Evolutionary conservation across 1,140 invertebrate genomes (phyloP), one percentile per base, ranked within the genome.

Genomic region (Macrobrachium rosenbergii): DNA sequence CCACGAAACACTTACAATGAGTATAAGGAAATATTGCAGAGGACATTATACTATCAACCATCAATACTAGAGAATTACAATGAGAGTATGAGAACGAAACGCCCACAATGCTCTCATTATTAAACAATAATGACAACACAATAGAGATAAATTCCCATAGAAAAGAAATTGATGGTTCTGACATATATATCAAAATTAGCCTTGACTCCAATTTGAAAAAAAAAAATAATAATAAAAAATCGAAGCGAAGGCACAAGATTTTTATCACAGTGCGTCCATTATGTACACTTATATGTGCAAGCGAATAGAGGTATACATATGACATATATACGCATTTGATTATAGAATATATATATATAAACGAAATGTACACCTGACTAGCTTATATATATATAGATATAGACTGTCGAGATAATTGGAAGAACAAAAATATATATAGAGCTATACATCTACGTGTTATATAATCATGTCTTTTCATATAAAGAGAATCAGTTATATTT

Each of bases 341-440:
- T 69, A 69, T 69, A 72, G 12, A 52, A 52, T 52, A 52, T 52
- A 52, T 52, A 52, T 52, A 52, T 52, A 52, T 52, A 52, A 52
- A 52, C 52, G 52, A 52, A 52, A 72, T 72, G 37, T 72, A 72
- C 37, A 72, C 37, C 12, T 72, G 21, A 72, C 28, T 69, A 21
- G n/a, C 28, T 69, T 72, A 72, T 72, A 72, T 72, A 19, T 72
- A 67, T 67, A 67, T 67, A 67, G n/a, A 67, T 67, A 67, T 67
- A 60, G 23, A 73, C 45, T 23, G 67, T 19, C 67, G 75, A 43
- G 67, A 72, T 21, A 58, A 58, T 76, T 58, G 69, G 58, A 82
- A 67, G 79, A 67, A 43, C 52, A 52, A 52, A 52, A 52, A 52
- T 37, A 81, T 28, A 43, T 82, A 82, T 45, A 67, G 52, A n/a